These are phyloP conservation scores for Physocephala rufipes DNA, from an alignment of 2,888 invertebrate genomes.

Conservation along the genomic window DNA sequence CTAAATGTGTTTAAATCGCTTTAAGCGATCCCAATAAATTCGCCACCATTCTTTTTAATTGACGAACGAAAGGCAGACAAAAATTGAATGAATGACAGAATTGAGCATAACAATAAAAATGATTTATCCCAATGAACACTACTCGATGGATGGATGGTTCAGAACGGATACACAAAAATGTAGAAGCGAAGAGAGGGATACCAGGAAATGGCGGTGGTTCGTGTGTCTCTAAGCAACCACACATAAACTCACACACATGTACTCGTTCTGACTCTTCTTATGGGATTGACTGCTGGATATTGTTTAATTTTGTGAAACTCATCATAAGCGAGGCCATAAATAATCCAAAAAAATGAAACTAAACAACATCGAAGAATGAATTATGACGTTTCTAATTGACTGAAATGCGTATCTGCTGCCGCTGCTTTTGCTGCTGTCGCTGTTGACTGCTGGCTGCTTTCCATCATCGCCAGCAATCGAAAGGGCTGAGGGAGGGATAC, in stretches of 20 bases:
- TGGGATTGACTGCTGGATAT: conserved; percentile 44
- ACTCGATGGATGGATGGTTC: background rate
- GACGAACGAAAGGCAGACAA: conserved; percentile 14
- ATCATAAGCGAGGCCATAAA: conserved; percentile 61
- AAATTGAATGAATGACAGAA: conserved; percentile 21
- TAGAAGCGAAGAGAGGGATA: background rate
- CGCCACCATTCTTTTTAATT: conserved; percentile 1
- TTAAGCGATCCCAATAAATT: background rate
- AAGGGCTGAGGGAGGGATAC: conserved; percentile 40
- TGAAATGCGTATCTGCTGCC: conserved; percentile 58
- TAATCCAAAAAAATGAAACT: conserved; percentile 53
- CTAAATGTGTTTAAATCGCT: too few relatives aligned
- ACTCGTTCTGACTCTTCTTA: conserved; percentile 1
- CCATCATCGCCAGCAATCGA: conserved; percentile 49
- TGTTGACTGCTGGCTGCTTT: conserved; percentile 52
- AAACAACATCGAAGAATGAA: conserved; percentile 62
- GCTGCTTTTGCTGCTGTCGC: too few relatives aligned
- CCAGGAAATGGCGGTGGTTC: background rate
- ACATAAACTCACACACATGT: conserved; percentile 26
- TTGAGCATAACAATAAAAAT: conserved; percentile 20
- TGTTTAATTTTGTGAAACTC: conserved; percentile 63
- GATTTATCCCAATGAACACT: conserved; percentile 20
- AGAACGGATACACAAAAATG: too few relatives aligned
- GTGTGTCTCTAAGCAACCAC: too few relatives aligned
- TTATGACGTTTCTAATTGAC: conserved; percentile 65